Percentiles rank a stretch among this genome's conserved stretches.
Conservation (phyloP, 2,888 invertebrate species). For the Nomada ferruginata region DNA sequence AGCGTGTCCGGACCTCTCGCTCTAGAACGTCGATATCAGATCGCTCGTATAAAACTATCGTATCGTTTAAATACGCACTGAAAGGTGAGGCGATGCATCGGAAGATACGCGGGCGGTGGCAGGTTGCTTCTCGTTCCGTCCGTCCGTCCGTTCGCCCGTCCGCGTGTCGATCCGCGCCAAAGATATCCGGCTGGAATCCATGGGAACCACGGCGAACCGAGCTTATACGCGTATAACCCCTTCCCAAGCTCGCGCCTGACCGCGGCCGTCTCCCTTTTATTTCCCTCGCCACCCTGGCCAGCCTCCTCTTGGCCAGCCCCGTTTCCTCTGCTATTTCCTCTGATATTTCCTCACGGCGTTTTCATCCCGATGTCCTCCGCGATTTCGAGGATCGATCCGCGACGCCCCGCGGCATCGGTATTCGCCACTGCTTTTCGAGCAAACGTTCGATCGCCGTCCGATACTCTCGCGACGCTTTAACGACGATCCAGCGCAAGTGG, state of each 20-base stretch:
- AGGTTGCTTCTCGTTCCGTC: constrained; percentile 74
- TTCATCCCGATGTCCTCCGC: constrained; percentile 19
- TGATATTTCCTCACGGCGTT: constrained; percentile 28
- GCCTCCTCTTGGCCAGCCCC: constrained; percentile 11
- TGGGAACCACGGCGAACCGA: constrained; percentile 83
- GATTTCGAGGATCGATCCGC: constrained; percentile 32
- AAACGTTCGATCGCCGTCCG: constrained; percentile 56
- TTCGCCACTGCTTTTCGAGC: constrained; percentile 49
- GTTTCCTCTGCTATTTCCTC: not conserved
- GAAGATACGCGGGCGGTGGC: constrained; percentile 84
- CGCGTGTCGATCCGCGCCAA: constrained; percentile 82
- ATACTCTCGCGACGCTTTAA: constrained; percentile 62
- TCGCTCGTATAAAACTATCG: constrained; percentile 84
- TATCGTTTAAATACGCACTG: constrained; percentile 85
- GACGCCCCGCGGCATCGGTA: constrained; percentile 49
- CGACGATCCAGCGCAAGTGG: constrained; percentile 18
- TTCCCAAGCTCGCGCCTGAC: constrained; percentile 52
- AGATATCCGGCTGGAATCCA: constrained; percentile 84
- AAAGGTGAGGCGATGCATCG: constrained; percentile 85
- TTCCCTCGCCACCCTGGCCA: constrained; percentile 28
- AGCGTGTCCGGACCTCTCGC: constrained; percentile 74
- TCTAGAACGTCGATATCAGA: constrained; percentile 82
- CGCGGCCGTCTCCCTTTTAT: constrained; percentile 44
- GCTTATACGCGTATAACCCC: constrained; percentile 80
- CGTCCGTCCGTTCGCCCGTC: constrained; percentile 68